Base-by-base conservation (phyloP, 2,113 vertebrate species). In the Lepus timidus region DNA sequence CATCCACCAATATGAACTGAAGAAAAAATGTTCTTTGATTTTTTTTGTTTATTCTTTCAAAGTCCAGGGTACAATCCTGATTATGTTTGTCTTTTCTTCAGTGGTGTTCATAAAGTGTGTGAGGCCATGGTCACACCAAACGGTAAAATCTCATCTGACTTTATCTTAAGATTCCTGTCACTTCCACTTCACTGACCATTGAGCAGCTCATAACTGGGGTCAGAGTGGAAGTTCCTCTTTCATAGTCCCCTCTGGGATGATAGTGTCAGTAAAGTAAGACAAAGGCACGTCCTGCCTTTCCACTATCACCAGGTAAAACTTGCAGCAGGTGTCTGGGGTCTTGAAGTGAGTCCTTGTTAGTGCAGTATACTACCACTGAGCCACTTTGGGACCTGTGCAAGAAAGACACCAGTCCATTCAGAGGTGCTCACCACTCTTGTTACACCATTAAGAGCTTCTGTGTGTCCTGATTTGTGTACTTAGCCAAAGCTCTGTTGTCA, bases 161-260 rank as follows among this genome's bases (percentile, higher is more conserved):
- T 52, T 70, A 13, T 78, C n/a, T 67, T 87, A 31, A 55, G 23
- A 68, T 39, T 25, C 65, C 27, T n/a, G 20, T 76, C 52, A 51
- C 73, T 84, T 70, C 31, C 23, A 85, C 17, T 88, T 62, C 51
- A 65, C 68, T 22, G 75, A 74, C 67, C 73, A 75, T 70, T 71
- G 31, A 76, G 17, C 31, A 61, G 58, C n/a, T 91, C 31, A 33
- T 58, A 87, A 93, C 65, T 81, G 61, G 44, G 36, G 31, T 55
- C 83, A 65, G 44, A 65, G 33, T 71, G 25, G 22, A 80, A 88
- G 91, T 76, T n/a, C 25, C 22, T 93, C 36, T 80, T 44, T 51
- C 61, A 20, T 0, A 11, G 9, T 65, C 25, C 49, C 17, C 23
- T 31, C 3, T 31, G 36, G 86, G 10, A 11, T 39, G n/a, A 88